A percentile compares a stretch with the other conserved stretches of the same genome.
Conservation (phyloP, 2,797 vertebrate species). For the Crypturellus tataupa region DNA sequence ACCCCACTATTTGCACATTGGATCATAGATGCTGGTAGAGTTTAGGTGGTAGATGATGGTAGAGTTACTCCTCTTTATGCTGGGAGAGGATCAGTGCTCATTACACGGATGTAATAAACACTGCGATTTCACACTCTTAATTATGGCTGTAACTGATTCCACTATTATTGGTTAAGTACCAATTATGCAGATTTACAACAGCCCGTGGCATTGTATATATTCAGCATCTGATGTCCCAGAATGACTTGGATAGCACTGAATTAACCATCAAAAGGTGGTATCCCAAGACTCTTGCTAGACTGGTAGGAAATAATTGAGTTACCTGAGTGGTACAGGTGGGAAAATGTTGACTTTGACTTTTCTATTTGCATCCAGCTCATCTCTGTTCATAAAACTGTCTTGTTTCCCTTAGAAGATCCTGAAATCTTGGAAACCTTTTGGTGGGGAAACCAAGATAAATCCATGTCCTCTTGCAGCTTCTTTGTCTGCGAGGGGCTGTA, state of each 20-base stretch:
- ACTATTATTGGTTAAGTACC: neutral
- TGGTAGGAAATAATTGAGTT: neutral
- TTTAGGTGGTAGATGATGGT: neutral
- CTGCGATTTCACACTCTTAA: neutral
- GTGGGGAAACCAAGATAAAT: neutral
- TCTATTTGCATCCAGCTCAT: neutral
- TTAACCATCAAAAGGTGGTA: neutral
- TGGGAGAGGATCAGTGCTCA: neutral
- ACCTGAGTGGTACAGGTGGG: neutral
- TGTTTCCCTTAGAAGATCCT: neutral
- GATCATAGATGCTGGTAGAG: no score
- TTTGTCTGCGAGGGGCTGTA: neutral
- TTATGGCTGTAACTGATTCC: neutral
- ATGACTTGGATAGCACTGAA: neutral
- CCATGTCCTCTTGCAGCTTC: neutral
- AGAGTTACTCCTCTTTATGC: neutral
- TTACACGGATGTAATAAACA: neutral
- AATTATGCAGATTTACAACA: constrained; percentile 30
- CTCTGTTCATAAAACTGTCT: neutral
- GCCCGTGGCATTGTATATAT: neutral
- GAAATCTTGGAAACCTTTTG: accelerated
- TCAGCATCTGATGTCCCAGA: neutral
- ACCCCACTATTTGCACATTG: accelerated
- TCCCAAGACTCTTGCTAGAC: neutral
- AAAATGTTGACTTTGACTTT: neutral